phyloP scores from a whole-genome alignment of 2,113 vertebrate species.

The Cercopithecus mona region DNA sequence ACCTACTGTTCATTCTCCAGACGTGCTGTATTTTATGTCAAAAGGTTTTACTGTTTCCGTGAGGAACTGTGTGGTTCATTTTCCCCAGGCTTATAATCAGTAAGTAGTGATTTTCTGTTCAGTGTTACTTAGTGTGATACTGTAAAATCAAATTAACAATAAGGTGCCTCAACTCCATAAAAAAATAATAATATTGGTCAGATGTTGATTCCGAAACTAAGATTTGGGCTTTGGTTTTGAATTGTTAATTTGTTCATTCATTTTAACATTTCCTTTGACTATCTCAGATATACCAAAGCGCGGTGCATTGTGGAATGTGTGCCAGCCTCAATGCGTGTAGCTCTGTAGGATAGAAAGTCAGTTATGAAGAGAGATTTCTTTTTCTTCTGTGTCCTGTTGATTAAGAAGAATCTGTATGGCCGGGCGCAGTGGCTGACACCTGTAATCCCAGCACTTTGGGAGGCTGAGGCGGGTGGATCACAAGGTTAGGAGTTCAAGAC shows the following conservation, averaged over 20 bases:
- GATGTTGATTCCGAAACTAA: not conserved
- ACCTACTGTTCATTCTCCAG: not conserved
- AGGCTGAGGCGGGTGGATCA: too few species aligned
- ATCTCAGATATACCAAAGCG: not conserved
- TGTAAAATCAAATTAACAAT: not conserved
- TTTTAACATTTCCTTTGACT: not conserved
- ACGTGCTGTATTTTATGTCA: not conserved
- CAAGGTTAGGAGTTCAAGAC: too few species aligned
- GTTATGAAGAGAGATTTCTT: not conserved
- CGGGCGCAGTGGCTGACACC: too few species aligned
- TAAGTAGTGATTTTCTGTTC: not conserved
- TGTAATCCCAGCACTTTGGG: too few species aligned
- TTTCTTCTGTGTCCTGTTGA: not conserved
- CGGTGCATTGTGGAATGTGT: not conserved
- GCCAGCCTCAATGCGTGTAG: too few species aligned
- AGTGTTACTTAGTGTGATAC: not conserved
- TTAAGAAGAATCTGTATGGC: not conserved
- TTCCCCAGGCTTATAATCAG: too few species aligned
- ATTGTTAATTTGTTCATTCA: not conserved
- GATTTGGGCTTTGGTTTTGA: not conserved
- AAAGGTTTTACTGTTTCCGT: not conserved
- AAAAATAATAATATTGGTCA: fast-evolving
- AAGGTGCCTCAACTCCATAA: not conserved
- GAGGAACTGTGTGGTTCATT: not conserved
- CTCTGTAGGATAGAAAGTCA: not conserved